Base-by-base conservation (phyloP, 2,888 invertebrate genomes). In the Dascillus cervinus region DNA sequence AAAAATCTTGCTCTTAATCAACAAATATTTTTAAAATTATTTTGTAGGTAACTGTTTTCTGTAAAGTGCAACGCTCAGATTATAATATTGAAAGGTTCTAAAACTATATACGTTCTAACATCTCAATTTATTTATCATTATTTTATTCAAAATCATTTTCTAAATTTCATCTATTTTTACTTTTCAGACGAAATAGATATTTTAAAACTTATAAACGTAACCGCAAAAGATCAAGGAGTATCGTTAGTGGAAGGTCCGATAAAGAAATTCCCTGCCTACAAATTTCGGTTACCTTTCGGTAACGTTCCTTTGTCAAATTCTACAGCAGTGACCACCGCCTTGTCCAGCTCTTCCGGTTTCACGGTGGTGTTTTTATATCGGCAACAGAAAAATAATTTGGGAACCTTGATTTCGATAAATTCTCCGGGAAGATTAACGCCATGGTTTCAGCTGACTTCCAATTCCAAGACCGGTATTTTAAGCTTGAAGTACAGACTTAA, bases 361-460 rank as follows among this genome's bases (percentile, higher is more conserved):
- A 65, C 64, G 2, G 55, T 58, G 3, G 53, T 65, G 17, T 66
- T 66, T 50, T 48, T 66, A 14, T 64, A 56, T 33, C 55, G 65
- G 29, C 66, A 66, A 43, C 65, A 65, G 46, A 60, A 60, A 39
- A 62, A 64, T 49, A 64, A 64, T 44, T 46, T 66, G 32, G 65
- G 65, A 17, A 65, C 65, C 5, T 45, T 66, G 19, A 42, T 66
- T 15, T 65, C 65, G 6, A 53, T 66, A 8, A 62, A 66, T 44
- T 64, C 66, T 3, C 66, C 66, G 3, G 66, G 66, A 5, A 49
- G 65, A 37, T 43, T 66, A 25, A 65, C 65, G 10, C 66, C 66
- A 3, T 66, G 65, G 66, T 65, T 66, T 41, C 63, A 64, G 41
- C 41, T 64, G 24, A 58, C 58, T 6, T 61, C 64, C 12, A 66